A percentile compares a stretch with the other conserved stretches of the same genome.
Evolutionary conservation across 2,888 invertebrate species (phyloP).

Genomic region (Ophion ellenae): DNA sequence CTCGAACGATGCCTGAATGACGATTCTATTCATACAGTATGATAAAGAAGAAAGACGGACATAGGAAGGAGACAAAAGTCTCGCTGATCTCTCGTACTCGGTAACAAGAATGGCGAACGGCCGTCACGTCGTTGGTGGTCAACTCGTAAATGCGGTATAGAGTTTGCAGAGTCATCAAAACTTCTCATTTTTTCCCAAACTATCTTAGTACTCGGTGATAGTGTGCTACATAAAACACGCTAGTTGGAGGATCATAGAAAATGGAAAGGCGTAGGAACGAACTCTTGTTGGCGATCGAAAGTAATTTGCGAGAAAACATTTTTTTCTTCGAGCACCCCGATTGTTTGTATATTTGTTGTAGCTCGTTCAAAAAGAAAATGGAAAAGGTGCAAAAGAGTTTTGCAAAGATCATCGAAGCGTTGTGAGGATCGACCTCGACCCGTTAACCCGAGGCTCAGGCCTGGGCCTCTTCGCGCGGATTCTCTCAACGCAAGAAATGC

Average conservation of each 20-base stretch:
- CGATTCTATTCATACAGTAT: conserved; percentile 57
- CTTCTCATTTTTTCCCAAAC: conserved; percentile 24
- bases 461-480: neutral
- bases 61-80: conserved; percentile 59
- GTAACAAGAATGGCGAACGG: conserved; percentile 27
- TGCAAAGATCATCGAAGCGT: conserved; percentile 40
- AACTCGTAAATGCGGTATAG: conserved; percentile 45
- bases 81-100: conserved; percentile 44
- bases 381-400: conserved; percentile 16
- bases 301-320: conserved; percentile 18
- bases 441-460: conserved; percentile 60
- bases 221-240: neutral
- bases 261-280: neutral
- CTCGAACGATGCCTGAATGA: conserved; percentile 56
- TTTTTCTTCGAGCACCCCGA: neutral
- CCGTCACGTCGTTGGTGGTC: conserved; percentile 55
- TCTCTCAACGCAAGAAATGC: too few relatives aligned
- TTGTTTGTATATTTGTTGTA: conserved; percentile 5
- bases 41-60: conserved; percentile 47
- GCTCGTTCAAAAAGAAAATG: neutral
- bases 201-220: neutral
- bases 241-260: neutral
- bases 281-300: conserved; percentile 8
- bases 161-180: conserved; percentile 46
- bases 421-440: conserved; percentile 71